These are phyloP conservation scores for Procambarus clarkii DNA, from an alignment of 1,140 invertebrate genomes.

Conservation along the genomic window DNA sequence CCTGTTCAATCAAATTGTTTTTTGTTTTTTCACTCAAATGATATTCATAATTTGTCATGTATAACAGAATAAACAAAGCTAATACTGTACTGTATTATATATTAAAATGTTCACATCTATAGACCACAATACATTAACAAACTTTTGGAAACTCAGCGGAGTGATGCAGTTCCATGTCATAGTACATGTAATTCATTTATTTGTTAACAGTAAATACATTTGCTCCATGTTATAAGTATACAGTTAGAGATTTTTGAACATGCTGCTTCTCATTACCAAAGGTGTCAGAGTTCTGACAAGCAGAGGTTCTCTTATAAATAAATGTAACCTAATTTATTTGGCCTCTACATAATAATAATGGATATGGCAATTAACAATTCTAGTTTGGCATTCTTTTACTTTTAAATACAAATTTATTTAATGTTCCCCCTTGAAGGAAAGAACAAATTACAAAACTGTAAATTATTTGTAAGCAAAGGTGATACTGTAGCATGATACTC, in stretches of 20 bases:
- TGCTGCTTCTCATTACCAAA: neutral
- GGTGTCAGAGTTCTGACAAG: neutral
- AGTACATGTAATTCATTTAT: neutral
- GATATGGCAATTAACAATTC: neutral
- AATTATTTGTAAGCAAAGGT: too few species aligned
- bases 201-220: too few species aligned
- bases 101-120: neutral
- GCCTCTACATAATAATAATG: neutral
- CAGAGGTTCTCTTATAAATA: neutral
- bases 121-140: slow-evolving; percentile 7
- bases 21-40: slow-evolving; percentile 9
- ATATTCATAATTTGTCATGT: neutral
- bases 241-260: neutral
- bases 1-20: neutral
- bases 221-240: neutral
- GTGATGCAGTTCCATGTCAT: neutral
- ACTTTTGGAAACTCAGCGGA: neutral
- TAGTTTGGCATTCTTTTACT: too few species aligned
- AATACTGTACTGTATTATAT: neutral
- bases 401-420: too few species aligned
- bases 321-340: neutral
- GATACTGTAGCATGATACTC: neutral
- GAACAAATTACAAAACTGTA: too few species aligned
- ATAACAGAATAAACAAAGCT: neutral
- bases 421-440: too few species aligned